A percentile compares a stretch with the other conserved stretches of the same genome.
Conservation (phyloP, 2,888 invertebrate species). For the Oscheius myriophilus region DNA sequence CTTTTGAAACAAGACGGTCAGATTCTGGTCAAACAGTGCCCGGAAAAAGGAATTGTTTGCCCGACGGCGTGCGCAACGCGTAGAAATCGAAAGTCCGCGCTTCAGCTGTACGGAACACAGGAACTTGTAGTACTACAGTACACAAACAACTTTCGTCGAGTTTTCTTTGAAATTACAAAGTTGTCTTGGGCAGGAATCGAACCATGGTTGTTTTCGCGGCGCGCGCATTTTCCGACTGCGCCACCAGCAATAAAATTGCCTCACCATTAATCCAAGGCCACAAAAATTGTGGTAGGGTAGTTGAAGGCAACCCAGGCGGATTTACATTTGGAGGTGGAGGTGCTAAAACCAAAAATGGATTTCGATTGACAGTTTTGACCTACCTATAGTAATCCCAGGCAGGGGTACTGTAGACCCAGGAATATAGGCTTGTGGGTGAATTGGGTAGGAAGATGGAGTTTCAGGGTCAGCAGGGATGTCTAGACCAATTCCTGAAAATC, state of each 20-base stretch:
- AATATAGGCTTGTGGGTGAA: constrained; percentile 15
- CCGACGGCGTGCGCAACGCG: neutral
- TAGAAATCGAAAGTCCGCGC: neutral
- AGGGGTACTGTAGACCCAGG: constrained; percentile 17
- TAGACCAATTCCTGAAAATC: constrained; percentile 14
- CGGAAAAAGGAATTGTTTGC: constrained; percentile 22
- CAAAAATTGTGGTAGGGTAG: constrained; percentile 30
- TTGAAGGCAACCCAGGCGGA: neutral
- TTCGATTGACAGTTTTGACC: no score
- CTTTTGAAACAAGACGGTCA: constrained; percentile 22
- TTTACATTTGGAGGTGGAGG: constrained; percentile 19
- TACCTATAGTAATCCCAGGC: constrained; percentile 16
- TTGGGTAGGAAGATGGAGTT: constrained; percentile 14
- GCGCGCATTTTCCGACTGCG: no score
- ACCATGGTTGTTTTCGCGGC: neutral
- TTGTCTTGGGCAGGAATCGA: constrained; percentile 5
- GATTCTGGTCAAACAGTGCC: constrained; percentile 16
- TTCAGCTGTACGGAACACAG: no score
- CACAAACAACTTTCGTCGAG: neutral
- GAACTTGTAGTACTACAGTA: no score
- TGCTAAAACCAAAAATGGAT: neutral
- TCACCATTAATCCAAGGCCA: constrained; percentile 48
- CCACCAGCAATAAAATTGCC: neutral
- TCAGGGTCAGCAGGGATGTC: constrained; percentile 2
- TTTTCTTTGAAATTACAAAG: neutral